Base-by-base conservation (phyloP, 2,797 vertebrate genomes). In the Echeneis naucrates region DNA sequence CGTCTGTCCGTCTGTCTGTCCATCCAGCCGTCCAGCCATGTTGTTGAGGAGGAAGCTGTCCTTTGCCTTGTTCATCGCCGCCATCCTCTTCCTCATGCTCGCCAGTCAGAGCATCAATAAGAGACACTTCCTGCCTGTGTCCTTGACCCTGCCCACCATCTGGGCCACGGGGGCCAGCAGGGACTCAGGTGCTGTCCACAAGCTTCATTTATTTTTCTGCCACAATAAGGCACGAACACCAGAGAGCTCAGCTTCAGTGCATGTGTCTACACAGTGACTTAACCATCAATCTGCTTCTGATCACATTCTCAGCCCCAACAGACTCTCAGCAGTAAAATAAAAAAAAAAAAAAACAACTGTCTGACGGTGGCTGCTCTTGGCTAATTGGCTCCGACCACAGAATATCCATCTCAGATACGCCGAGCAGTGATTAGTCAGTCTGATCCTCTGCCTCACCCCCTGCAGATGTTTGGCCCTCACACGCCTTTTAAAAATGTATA, bases 21-120 rank as follows among this genome's bases (percentile, higher is more conserved):
- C 42, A 7, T n/a, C n/a, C n/a, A n/a, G n/a, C n/a, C n/a, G n/a
- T 74, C 66, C 80, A 69, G 74, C 61, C 74, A 92, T 92, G 90
- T 70, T 91, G 72, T 26, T 77, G 21, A 87, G 81, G 78, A 88
- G 33, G 72, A 91, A 89, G 75, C n/a, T 84, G 69, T 95, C 84
- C 8, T 72, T 91, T 6, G 66, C 37, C 1, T 32, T 69, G 33
- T 5, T 88, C 60, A 77, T 89, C 1, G 65, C 85, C 3, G 78
- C 72, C 51, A 69, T 94, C 76, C 68, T 95, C 65, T 88, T 95
- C 60, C 87, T 94, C 57, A 92, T 93, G 90, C 72, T 95, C 0
- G 91, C 88, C 59, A 92, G 83, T 50, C 90, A 94, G 75, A 88
- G 78, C 58, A 88, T 94, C 62, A 94, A 92, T 23, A 84, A 40